Evolutionary conservation across 2,113 vertebrate species (phyloP).

Genomic region (Phylloscopus trochiloides): DNA sequence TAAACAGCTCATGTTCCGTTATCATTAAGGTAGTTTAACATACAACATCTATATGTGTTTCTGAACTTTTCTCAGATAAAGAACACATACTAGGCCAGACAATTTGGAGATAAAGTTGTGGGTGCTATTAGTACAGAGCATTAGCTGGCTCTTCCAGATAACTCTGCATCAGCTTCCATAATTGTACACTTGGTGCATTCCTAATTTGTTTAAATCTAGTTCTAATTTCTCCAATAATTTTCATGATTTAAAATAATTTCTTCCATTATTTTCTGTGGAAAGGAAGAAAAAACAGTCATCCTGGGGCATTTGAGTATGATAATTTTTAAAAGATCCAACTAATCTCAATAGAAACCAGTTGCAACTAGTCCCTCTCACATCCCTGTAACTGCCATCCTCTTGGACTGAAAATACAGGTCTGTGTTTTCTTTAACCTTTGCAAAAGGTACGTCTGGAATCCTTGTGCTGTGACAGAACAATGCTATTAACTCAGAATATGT

Average conservation of each 20-base stretch:
- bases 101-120: not conserved
- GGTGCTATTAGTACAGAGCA: not conserved
- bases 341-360: not conserved
- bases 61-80: not conserved
- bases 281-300: not conserved
- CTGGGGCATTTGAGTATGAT: not conserved
- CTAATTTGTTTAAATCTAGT: not conserved
- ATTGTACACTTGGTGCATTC: not conserved
- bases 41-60: not conserved
- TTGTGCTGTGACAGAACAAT: not conserved
- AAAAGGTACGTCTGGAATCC: not conserved
- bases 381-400: not conserved
- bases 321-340: not conserved
- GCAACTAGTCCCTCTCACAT: not conserved
- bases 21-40: not conserved
- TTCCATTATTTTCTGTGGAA: not conserved
- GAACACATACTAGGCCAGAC: not conserved
- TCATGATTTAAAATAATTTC: not conserved
- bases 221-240: not conserved
- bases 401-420: not conserved
- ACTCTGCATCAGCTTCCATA: not conserved
- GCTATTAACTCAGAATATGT: not conserved
- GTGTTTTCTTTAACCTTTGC: not conserved
- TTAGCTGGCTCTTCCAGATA: not conserved
- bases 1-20: not conserved